Base-by-base conservation (phyloP, 35 echinoderm and acorn worm species). In the Strongylocentrotus purpuratus region DNA sequence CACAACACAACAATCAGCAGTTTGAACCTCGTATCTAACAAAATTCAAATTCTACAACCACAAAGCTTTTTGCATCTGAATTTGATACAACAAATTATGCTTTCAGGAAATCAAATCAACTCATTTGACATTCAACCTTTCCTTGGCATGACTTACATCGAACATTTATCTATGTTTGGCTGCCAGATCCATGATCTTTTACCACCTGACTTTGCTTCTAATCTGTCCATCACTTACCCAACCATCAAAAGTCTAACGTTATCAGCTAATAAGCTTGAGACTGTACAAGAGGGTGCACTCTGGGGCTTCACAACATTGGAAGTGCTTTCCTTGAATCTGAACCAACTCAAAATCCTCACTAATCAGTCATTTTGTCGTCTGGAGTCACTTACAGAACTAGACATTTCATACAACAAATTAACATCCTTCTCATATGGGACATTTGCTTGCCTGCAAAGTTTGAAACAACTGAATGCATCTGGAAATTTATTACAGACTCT, bases 91-190 rank as follows among this genome's bases (percentile, higher is more conserved):
- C 9, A 92, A 18, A 15, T 92, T 14, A 2, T 46, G 12, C 91
- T 92, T 31, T 8, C 25, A 17, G 41, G 48, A 28, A 92, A 92
- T 92, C 28, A 22, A 12, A 48, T 92, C 10, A 20, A 46, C 46
- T 45, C 91, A 25, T 92, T 92, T 55, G 48, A 55, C 48, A 92
- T 92, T 55, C 91, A 31, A 55, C 91, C 91, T 48, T 92, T 52
- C 48, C 91, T 92, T 5, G 91, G 91, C 46, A 55, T 46, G 48
- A 46, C 13, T 31, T 46, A 4, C 15, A 55, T 92, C 5, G 31
- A 92, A 9, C 31, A 92, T 14, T 32, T 92, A 32, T 14, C 41
- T 31, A 2, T 92, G 48, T 18, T 55, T 55, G 91, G 91, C 9
- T 46, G 32, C 31, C 91, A 55, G 32, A 46, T 92, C 11, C 48